Evolutionary conservation across 53 echinoderm and acorn worm species (phyloP), one percentile per base, ranked within the genome.

Genomic region (Henricia sp.): DNA sequence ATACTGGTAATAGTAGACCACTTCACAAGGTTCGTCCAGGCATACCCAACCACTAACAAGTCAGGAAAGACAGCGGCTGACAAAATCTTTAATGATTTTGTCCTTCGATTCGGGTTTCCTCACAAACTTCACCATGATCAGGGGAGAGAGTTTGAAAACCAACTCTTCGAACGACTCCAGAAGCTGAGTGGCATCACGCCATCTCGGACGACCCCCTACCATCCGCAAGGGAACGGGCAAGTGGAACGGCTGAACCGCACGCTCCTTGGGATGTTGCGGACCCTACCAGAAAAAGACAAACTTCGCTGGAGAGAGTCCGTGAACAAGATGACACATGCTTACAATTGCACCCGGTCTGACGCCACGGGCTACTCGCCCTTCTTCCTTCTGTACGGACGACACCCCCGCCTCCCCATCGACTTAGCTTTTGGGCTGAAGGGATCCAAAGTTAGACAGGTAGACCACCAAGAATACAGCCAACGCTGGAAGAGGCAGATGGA

Each of bases 151-250:
- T 40, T 93, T 93, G 87, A 27, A 90, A 93, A 48, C n/a, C 58
- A 84, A 13, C 62, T 93, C 5, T 93, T 93, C 52, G 25, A 67
- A 13, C 69, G 63, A n/a, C 73, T 93, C 0, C 37, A 87, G 37
- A 37, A 90, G 37, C 56, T 53, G 88, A 93, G 72, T 88, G 85
- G 0, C 86, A 88, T 26, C 0, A 90, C 88, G 35, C 16, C 90
- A 0, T 87, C 90, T 38, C n/a, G n/a, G n/a, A n/a, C n/a, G n/a
- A n/a, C n/a, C n/a, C n/a, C n/a, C n/a, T n/a, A n/a, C n/a, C n/a
- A n/a, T n/a, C n/a, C n/a, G n/a, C n/a, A n/a, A n/a, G n/a, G n/a
- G n/a, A n/a, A n/a, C n/a, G n/a, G n/a, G n/a, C n/a, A n/a, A n/a
- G n/a, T n/a, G n/a, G n/a, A n/a, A n/a, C n/a, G n/a, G n/a, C n/a